Evolutionary conservation across 2,113 vertebrate genomes (phyloP).

Genomic region (Paradoxurus hermaphroditus): DNA sequence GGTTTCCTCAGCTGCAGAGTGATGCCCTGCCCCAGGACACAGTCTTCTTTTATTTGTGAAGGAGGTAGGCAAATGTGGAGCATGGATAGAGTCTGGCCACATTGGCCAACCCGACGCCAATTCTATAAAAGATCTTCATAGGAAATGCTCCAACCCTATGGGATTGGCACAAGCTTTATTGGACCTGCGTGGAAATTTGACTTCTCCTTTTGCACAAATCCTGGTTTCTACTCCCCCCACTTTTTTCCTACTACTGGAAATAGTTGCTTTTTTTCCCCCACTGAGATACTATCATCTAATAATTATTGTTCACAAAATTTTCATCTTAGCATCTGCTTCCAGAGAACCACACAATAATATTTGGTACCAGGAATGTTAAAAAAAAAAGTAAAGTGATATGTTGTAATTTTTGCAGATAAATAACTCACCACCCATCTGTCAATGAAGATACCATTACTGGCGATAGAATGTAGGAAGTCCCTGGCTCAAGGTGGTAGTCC

Average conservation of each 20-base stretch:
- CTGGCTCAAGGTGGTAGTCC: background rate
- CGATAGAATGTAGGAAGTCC: background rate
- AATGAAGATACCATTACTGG: background rate
- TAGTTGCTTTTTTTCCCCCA: background rate
- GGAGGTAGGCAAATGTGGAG: accelerated
- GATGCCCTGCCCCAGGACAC: background rate
- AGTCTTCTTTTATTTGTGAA: background rate
- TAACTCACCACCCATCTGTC: background rate
- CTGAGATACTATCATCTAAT: background rate
- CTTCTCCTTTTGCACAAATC: background rate
- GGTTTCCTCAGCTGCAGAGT: background rate
- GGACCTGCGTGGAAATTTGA: background rate
- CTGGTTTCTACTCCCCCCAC: background rate
- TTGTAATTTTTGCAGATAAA: background rate
- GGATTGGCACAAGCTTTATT: background rate
- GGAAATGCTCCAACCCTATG: background rate
- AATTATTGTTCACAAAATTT: background rate
- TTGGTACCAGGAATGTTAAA: background rate
- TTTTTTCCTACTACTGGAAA: background rate
- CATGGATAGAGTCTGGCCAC: background rate
- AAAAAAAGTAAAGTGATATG: background rate
- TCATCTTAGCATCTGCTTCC: background rate
- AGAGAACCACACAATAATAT: background rate
- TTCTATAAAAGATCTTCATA: background rate
- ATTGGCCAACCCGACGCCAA: background rate